Evolutionary conservation across 2,113 vertebrate genomes (phyloP).

Genomic region (Protobothrops flavoviridis): DNA sequence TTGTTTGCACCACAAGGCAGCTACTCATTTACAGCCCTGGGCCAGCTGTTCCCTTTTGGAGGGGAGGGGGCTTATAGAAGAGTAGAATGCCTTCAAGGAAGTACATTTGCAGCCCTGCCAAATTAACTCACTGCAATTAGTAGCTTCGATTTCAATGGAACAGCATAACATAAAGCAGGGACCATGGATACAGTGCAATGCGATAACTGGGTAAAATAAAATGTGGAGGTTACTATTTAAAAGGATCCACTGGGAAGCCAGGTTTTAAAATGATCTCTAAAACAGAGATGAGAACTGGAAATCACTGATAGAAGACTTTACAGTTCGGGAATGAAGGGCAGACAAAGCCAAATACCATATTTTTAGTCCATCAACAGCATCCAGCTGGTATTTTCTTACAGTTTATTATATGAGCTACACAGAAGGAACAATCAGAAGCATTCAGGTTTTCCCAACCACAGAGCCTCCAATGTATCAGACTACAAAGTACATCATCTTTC

Average conservation of each 20-base stretch:
- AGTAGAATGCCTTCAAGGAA: constrained; percentile 63
- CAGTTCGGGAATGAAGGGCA: constrained; percentile 30
- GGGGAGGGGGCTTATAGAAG: constrained; percentile 12
- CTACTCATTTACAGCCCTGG: constrained; percentile 42
- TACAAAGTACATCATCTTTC: not conserved
- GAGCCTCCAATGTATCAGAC: not conserved
- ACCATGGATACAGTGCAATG: constrained; percentile 45
- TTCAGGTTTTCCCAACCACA: not conserved
- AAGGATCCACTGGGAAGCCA: constrained; percentile 54
- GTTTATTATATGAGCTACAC: not conserved
- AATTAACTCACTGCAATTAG: constrained; percentile 65
- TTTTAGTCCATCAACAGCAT: constrained; percentile 51
- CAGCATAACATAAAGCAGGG: constrained; percentile 50
- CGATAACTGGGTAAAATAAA: constrained; percentile 60
- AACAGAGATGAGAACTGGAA: constrained; percentile 48
- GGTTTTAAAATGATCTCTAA: constrained; percentile 61
- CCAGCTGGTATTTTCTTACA: constrained; percentile 18
- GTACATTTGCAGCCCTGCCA: constrained; percentile 41
- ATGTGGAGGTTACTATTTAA: constrained; percentile 51
- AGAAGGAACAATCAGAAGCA: constrained; percentile 24
- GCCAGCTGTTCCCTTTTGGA: constrained; percentile 33
- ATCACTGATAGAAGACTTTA: constrained; percentile 45
- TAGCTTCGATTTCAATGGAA: constrained; percentile 52
- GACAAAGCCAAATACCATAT: constrained; percentile 9
- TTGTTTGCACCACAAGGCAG: constrained; percentile 56